These are phyloP conservation scores for Pipistrellus pygmaeus DNA, from an alignment of 2,797 vertebrate species.

Conservation along the genomic window DNA sequence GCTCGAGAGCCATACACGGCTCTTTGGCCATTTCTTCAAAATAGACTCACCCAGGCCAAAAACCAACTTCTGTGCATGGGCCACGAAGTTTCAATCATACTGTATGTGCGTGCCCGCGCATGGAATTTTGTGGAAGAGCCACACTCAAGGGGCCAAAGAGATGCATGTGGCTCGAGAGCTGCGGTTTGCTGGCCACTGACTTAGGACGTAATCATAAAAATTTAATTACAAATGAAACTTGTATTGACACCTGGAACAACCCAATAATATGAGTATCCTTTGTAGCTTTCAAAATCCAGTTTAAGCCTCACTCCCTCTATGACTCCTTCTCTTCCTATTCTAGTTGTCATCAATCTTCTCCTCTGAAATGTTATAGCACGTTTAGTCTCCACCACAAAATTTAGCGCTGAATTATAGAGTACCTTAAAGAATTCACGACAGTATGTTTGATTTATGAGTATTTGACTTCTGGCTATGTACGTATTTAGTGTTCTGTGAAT, in stretches of 20 bases:
- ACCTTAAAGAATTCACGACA: background rate
- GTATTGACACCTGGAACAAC: background rate
- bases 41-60: too few relatives aligned
- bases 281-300: background rate
- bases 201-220: conserved; percentile 5
- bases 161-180: too few relatives aligned
- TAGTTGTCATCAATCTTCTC: conserved; percentile 11
- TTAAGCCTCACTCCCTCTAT: background rate
- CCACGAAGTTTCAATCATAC: too few relatives aligned
- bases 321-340: background rate
- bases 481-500: background rate
- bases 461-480: conserved; percentile 30
- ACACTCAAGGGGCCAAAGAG: too few relatives aligned
- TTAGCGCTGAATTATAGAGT: conserved; percentile 48
- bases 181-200: too few relatives aligned
- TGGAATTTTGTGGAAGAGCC: too few relatives aligned
- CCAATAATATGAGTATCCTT: background rate
- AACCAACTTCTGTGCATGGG: too few relatives aligned
- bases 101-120: too few relatives aligned
- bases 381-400: conserved; percentile 27
- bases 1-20: too few relatives aligned
- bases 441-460: conserved; percentile 31
- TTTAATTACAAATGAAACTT: conserved; percentile 19
- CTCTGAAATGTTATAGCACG: conserved; percentile 47
- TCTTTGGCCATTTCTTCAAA: too few relatives aligned